Evolutionary conservation across 2,797 vertebrate genomes (phyloP).

Genomic region (Pangasius macronema): DNA sequence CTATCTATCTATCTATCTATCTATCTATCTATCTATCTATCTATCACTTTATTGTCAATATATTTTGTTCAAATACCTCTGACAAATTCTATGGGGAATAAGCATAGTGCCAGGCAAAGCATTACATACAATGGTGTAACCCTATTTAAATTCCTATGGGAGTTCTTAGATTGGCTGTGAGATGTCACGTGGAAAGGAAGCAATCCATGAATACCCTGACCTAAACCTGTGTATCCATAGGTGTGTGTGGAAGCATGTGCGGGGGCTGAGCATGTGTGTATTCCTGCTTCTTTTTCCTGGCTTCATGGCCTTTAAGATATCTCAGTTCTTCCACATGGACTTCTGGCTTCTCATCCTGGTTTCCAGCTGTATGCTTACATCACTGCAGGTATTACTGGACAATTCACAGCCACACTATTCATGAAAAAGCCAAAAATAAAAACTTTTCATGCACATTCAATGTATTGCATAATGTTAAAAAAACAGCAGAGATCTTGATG

Average conservation of each 20-base stretch:
- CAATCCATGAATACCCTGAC: neutral
- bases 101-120: neutral
- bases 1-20: too few species aligned
- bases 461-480: neutral
- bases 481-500: neutral
- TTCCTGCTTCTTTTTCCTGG: slow-evolving; percentile 83
- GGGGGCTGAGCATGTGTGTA: slow-evolving; percentile 84
- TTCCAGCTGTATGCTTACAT: slow-evolving; percentile 87
- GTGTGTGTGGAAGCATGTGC: slow-evolving; percentile 84
- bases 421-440: neutral
- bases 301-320: slow-evolving; percentile 86
- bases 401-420: neutral
- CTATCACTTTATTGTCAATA: too few species aligned
- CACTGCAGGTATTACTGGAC: slow-evolving; percentile 78
- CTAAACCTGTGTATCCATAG: slow-evolving; percentile 61
- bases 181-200: neutral
- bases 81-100: neutral
- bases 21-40: too few species aligned
- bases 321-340: slow-evolving; percentile 88
- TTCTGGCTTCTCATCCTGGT: slow-evolving; percentile 90
- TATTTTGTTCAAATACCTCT: neutral
- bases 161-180: neutral
- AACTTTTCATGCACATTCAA: neutral
- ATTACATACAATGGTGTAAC: neutral
- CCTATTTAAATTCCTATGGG: neutral